Conservation (phyloP, 2,113 vertebrate species). For the Archocentrus centrarchus region DNA sequence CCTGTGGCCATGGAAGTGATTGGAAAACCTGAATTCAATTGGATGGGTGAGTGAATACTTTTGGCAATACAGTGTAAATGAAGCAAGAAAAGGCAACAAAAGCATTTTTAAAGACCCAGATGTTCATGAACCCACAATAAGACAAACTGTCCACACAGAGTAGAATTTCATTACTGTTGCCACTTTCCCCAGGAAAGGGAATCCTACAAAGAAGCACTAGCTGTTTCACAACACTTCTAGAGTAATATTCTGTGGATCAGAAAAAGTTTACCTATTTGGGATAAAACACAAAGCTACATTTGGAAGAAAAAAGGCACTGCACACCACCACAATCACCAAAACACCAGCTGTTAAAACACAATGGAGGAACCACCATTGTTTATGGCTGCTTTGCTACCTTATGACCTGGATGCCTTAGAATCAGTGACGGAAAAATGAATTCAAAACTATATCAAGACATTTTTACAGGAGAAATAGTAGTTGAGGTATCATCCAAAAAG, state of each 20-base stretch:
- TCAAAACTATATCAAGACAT: background rate
- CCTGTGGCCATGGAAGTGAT: too few species aligned
- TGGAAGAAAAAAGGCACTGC: background rate
- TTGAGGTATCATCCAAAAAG: too few species aligned
- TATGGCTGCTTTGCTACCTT: slow-evolving; percentile 1
- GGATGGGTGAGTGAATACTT: too few species aligned
- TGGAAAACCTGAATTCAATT: too few species aligned
- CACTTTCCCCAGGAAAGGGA: too few species aligned
- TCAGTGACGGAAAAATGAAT: background rate
- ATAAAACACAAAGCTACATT: too few species aligned
- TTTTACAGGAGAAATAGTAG: background rate
- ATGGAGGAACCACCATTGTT: background rate
- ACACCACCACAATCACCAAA: background rate
- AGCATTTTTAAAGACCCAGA: too few species aligned
- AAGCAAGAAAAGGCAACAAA: too few species aligned
- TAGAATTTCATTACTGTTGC: too few species aligned
- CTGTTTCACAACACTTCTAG: background rate
- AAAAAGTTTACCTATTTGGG: background rate
- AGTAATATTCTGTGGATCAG: background rate
- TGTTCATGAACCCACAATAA: too few species aligned
- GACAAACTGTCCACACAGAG: too few species aligned
- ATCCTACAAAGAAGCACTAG: background rate
- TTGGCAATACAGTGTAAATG: too few species aligned
- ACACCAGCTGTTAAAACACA: background rate
- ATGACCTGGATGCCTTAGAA: background rate